Conservation (phyloP, 37 sponge, comb jelly and placozoan species). For the Axinella damicornis region DNA sequence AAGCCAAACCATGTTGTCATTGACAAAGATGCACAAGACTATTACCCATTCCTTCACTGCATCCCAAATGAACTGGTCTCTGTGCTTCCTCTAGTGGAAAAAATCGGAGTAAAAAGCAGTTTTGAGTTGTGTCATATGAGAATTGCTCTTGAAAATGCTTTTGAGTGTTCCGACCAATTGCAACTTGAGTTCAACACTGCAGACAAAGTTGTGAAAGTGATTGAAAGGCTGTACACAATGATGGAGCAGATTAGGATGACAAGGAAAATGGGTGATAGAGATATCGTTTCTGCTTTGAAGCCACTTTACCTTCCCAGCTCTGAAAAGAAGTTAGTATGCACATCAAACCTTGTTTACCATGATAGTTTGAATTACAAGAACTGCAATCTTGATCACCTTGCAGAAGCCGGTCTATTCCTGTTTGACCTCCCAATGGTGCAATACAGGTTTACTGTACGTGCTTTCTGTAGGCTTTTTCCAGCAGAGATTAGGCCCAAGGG, state of each 20-base stretch:
- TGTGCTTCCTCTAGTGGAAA: not conserved
- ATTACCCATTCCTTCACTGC: conserved; percentile 45
- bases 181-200: not conserved
- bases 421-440: not conserved
- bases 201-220: not conserved
- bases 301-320: too few species aligned
- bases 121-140: not conserved
- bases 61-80: conserved; percentile 4
- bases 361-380: not conserved
- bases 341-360: not conserved
- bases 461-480: conserved; percentile 5
- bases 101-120: conserved; percentile 4
- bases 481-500: not conserved
- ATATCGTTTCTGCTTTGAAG: too few species aligned
- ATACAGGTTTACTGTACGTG: not conserved
- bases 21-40: not conserved
- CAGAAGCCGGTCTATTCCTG: not conserved
- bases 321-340: not conserved
- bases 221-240: not conserved
- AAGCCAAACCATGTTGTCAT: conserved; percentile 48
- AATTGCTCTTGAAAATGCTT: conserved; percentile 1
- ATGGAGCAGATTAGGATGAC: not conserved
- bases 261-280: too few species aligned
- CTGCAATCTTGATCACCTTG: not conserved
- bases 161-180: not conserved